Evolutionary conservation across 2,888 invertebrate species (phyloP).

Genomic region (Sminthurides aquaticus): DNA sequence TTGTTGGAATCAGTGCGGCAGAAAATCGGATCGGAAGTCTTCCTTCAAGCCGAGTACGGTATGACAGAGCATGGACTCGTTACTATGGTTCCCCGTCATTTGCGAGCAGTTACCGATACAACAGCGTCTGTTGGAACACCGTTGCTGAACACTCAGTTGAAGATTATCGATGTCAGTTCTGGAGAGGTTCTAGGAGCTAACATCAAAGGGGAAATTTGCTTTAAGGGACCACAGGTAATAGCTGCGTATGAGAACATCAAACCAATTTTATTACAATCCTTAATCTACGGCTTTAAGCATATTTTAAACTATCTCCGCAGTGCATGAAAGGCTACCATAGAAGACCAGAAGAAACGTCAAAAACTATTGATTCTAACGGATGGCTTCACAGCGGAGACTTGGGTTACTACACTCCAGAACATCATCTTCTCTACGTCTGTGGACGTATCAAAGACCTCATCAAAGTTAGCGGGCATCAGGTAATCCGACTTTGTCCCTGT

Average conservation of each 20-base stretch:
- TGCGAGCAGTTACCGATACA: neutral
- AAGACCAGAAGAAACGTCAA: neutral
- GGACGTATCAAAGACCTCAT: neutral
- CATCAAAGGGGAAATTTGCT: neutral
- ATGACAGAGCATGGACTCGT: neutral
- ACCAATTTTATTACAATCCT: neutral
- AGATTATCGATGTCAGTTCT: neutral
- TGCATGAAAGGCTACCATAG: neutral
- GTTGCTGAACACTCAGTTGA: neutral
- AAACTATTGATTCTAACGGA: neutral
- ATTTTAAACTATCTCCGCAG: neutral
- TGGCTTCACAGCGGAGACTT: neutral
- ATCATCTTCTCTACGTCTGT: neutral
- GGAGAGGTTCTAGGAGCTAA: neutral
- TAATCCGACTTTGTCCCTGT: too few relatives aligned
- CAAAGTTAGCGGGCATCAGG: neutral
- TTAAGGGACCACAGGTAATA: neutral
- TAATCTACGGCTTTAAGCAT: neutral
- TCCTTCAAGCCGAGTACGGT: neutral
- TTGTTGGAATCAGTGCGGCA: neutral
- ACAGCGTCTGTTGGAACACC: neutral
- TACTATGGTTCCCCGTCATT: neutral
- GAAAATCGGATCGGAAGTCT: neutral
- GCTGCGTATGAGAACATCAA: too few relatives aligned
- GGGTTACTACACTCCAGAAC: neutral